These are phyloP conservation scores for Patella depressa DNA, from an alignment of 2,888 invertebrate species.

Conservation along the genomic window DNA sequence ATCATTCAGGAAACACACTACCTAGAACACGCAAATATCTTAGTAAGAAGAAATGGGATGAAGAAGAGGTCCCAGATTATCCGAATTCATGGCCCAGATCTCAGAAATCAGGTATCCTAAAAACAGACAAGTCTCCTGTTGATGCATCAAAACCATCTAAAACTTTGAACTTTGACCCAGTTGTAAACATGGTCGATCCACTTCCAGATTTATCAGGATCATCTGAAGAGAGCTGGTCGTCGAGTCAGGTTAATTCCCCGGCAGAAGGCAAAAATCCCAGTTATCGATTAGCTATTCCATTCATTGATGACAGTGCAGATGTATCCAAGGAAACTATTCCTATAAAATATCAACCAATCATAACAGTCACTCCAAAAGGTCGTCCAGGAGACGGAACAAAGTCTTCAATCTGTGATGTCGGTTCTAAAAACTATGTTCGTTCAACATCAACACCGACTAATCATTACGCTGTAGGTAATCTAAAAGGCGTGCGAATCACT, in stretches of 20 bases:
- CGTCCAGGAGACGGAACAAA: constrained; percentile 24
- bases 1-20: constrained; percentile 38
- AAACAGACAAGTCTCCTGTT: constrained; percentile 51
- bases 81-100: constrained; percentile 62
- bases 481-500: constrained; percentile 36
- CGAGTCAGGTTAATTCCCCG: constrained; percentile 24
- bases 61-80: constrained; percentile 30
- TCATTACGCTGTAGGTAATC: constrained; percentile 17
- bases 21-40: constrained; percentile 26
- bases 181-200: constrained; percentile 58
- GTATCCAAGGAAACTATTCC: constrained; percentile 33
- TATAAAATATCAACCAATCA: constrained; percentile 53
- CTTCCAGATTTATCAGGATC: constrained; percentile 50
- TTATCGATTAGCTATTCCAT: constrained; percentile 46
- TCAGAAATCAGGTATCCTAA: constrained; percentile 53
- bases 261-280: constrained; percentile 24
- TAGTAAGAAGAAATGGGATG: constrained; percentile 28
- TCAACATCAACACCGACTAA: background rate
- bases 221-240: constrained; percentile 47
- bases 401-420: constrained; percentile 13
- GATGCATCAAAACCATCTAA: constrained; percentile 46
- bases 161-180: constrained; percentile 61
- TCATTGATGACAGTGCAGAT: constrained; percentile 14
- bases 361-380: constrained; percentile 49
- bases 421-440: background rate